Percentiles rank a stretch among this genome's conserved stretches.
phyloP scores from a whole-genome alignment of 2,113 vertebrate species.

The Bothrops jararaca region DNA sequence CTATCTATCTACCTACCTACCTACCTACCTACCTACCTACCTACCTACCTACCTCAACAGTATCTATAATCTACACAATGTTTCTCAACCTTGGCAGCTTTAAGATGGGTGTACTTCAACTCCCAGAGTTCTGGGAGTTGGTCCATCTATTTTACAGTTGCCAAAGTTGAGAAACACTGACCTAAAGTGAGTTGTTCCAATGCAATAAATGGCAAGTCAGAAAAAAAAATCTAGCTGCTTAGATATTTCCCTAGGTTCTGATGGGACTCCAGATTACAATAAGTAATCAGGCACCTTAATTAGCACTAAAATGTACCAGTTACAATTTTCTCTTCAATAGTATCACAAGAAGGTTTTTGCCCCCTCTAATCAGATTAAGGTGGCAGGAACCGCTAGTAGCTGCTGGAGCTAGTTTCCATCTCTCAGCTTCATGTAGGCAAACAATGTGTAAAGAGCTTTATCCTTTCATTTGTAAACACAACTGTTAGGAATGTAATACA shows the following conservation, averaged over 20 bases:
- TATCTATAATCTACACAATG: too few relatives aligned
- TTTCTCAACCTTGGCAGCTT: too few relatives aligned
- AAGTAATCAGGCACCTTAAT: slow-evolving; percentile 66
- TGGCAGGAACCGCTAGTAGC: slow-evolving; percentile 74
- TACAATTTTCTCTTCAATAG: slow-evolving; percentile 75
- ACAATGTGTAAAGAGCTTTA: slow-evolving; percentile 31
- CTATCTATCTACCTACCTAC: too few relatives aligned
- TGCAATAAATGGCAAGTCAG: not conserved
- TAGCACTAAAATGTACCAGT: slow-evolving; percentile 75
- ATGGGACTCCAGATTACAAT: not conserved
- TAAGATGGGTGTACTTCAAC: too few relatives aligned
- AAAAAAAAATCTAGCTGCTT: not conserved
- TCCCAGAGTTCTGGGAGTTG: not conserved
- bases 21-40: too few relatives aligned
- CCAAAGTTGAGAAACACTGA: not conserved
- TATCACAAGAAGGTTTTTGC: slow-evolving; percentile 73
- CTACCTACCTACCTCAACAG: not conserved
- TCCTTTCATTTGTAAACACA: not conserved
- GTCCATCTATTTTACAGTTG: not conserved
- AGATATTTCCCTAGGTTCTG: not conserved
- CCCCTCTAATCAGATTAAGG: slow-evolving; percentile 75
- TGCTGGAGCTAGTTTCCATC: not conserved
- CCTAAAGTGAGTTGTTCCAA: too few relatives aligned
- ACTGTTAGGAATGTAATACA: not conserved
- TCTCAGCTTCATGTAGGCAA: not conserved